Base-by-base conservation (phyloP, 2,113 vertebrate species). In the Pseudonaja textilis region DNA sequence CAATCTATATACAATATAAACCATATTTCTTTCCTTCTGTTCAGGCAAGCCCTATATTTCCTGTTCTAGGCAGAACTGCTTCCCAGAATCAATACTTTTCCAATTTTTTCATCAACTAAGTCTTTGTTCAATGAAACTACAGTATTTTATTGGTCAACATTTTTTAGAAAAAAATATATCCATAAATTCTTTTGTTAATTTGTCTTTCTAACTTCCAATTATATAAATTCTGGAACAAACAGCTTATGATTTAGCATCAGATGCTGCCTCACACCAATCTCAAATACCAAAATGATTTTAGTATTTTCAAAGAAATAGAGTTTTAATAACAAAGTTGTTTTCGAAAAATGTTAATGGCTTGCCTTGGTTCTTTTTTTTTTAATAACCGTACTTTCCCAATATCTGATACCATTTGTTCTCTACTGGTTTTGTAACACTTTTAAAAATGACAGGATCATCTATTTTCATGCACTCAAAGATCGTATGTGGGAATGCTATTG, bases 261-360 rank as follows among this genome's bases (percentile, higher is more conserved):
- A 96, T 1, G 95, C 47, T 88, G 94, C 93, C 93, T 87, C 74
- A 94, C 74, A 89, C 86, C 96, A 87, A 96, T 54, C 54, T 96
- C 93, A 93, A 95, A 96, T 0, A 96, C 95, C 93, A 89, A 93
- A 91, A 90, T 96, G 94, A 39, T 61, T 26, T 94, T 96, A 94
- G 34, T 89, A 97, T 95, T 95, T 97, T 95, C 96, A 96, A 93
- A 96, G 90, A 95, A 96, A 95, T 95, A 85, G 45, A 96, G 90
- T 93, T 91, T 96, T 96, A 96, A 94, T 95, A 93, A 97, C 96
- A 97, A 96, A 96, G 96, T 96, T 97, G 95, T 95, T 97, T 93
- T 97, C 94, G 95, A 29, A 45, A 85, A 89, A 92, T 54, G 59
- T 95, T 93, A 97, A 96, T 87, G 29, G 39, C 89, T 93, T 89